These are phyloP conservation scores for Drosophila azteca DNA, from an alignment of 1,140 invertebrate species.

Conservation along the genomic window DNA sequence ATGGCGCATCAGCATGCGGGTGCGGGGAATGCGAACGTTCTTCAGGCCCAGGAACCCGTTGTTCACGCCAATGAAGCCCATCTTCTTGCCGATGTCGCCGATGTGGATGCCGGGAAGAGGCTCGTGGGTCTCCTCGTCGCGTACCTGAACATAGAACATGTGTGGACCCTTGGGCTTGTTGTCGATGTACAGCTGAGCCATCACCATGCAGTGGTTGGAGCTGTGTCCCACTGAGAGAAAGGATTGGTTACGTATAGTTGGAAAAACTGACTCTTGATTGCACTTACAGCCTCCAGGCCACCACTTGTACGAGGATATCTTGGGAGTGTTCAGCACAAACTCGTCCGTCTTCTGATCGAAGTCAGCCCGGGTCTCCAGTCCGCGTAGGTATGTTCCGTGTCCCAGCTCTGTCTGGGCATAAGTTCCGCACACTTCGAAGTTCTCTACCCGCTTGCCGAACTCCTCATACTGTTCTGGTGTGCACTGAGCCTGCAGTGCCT, in stretches of 20 bases:
- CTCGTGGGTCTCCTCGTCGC: slow-evolving; percentile 93
- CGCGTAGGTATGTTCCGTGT: slow-evolving; percentile 96
- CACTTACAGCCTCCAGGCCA: slow-evolving; percentile 96
- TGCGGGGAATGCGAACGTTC: slow-evolving; percentile 93
- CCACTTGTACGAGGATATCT: slow-evolving; percentile 95
- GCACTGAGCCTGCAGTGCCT: slow-evolving; percentile 93
- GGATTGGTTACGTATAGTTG: background rate
- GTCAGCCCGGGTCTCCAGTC: slow-evolving; percentile 95
- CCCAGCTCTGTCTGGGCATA: slow-evolving; percentile 98
- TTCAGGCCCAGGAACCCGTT: slow-evolving; percentile 95
- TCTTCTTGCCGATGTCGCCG: slow-evolving; percentile 96
- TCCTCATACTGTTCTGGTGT: slow-evolving; percentile 93
- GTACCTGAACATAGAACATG: slow-evolving; percentile 95
- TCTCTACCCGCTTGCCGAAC: slow-evolving; percentile 90
- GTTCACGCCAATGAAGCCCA: slow-evolving; percentile 94
- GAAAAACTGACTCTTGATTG: too few relatives aligned
- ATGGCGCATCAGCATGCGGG: slow-evolving; percentile 97
- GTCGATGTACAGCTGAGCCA: slow-evolving; percentile 94
- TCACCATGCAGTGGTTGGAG: slow-evolving; percentile 93
- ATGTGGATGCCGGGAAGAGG: slow-evolving; percentile 94
- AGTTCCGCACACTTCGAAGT: slow-evolving; percentile 93
- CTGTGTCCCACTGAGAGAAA: slow-evolving; percentile 92
- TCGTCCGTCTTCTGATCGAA: slow-evolving; percentile 94
- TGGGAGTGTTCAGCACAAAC: slow-evolving; percentile 95
- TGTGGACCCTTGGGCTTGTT: slow-evolving; percentile 94